Percentiles rank a stretch among this genome's conserved stretches.
phyloP scores from a whole-genome alignment of 2,797 vertebrate genomes.

The Dipus sagitta region DNA sequence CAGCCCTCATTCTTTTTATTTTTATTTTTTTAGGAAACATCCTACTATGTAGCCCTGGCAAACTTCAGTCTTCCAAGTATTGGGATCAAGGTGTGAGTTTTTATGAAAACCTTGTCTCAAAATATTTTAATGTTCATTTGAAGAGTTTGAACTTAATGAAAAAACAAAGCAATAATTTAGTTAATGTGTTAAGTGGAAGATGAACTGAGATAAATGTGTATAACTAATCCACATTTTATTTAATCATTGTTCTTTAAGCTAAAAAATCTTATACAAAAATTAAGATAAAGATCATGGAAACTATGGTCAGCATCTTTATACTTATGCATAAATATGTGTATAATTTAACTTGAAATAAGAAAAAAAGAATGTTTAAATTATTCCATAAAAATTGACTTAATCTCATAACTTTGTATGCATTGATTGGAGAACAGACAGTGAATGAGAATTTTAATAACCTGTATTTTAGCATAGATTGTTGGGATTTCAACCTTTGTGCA shows the following conservation, averaged over 20 bases:
- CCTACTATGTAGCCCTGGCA: not conserved
- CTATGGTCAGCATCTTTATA: not conserved
- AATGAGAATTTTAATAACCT: not conserved
- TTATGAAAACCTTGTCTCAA: not conserved
- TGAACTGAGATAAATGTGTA: not conserved
- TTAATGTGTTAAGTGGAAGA: not conserved
- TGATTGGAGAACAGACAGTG: fast-evolving
- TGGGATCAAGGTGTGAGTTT: too few species aligned
- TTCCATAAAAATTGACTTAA: not conserved
- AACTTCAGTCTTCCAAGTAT: not conserved
- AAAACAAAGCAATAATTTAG: not conserved
- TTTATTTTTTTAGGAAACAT: not conserved
- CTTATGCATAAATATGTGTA: not conserved
- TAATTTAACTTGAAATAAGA: not conserved
- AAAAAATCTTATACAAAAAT: not conserved
- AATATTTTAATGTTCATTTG: not conserved
- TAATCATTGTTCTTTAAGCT: not conserved
- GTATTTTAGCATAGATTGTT: not conserved
- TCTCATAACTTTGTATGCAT: not conserved
- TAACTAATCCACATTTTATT: not conserved
- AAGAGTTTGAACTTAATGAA: not conserved
- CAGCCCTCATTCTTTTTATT: not conserved
- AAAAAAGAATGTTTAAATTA: not conserved
- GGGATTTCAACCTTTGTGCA: not conserved
- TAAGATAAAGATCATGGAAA: not conserved